Evolutionary conservation across 2,113 vertebrate genomes (phyloP).

Genomic region (Otocyon megalotis): DNA sequence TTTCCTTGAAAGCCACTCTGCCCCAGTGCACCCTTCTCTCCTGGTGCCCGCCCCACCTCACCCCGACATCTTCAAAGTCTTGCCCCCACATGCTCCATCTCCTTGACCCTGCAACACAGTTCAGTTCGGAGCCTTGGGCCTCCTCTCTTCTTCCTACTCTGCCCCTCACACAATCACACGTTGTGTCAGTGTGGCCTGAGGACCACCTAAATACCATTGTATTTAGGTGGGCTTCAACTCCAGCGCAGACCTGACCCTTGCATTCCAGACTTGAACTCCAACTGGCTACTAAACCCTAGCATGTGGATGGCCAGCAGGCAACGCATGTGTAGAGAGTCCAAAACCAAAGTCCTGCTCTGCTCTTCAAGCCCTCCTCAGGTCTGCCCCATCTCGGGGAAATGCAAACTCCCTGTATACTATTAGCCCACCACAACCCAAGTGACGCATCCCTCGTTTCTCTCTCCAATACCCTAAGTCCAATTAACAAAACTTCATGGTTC

Average conservation of each 20-base stretch:
- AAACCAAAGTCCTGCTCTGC: not conserved
- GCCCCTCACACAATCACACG: not conserved
- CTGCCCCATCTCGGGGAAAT: not conserved
- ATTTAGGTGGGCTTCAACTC: not conserved
- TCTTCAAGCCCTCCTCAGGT: not conserved
- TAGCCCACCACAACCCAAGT: not conserved
- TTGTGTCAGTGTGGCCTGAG: not conserved
- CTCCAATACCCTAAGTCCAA: not conserved
- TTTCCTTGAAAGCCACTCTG: not conserved
- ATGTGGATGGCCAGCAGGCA: not conserved
- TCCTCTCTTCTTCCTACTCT: not conserved
- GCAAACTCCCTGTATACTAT: not conserved
- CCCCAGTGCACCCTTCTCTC: not conserved
- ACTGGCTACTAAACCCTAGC: not conserved
- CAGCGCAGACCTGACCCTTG: not conserved
- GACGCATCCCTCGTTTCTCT: not conserved
- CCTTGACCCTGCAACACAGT: not conserved
- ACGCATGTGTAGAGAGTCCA: too few species aligned
- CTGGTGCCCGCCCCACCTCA: rapidly evolving
- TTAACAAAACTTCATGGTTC: not conserved
- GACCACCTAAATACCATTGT: not conserved
- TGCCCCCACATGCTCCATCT: not conserved
- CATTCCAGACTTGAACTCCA: not conserved
- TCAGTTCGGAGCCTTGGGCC: not conserved
- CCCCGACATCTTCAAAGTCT: not conserved